phyloP scores from a whole-genome alignment of 2,888 invertebrate genomes.

The Morinoia aosen region DNA sequence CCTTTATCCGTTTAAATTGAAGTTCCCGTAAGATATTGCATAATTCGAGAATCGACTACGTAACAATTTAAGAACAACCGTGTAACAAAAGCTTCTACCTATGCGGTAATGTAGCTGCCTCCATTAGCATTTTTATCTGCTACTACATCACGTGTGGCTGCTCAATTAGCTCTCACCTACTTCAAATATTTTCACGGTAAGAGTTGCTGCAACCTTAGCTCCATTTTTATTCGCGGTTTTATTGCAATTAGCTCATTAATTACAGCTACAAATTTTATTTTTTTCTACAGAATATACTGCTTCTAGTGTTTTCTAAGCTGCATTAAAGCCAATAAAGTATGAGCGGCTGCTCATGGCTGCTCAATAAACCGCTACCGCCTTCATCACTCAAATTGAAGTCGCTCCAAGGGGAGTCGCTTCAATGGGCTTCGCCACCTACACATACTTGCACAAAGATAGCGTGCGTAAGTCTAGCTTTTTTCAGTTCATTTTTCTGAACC shows the following conservation, averaged over 20 bases:
- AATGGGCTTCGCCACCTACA: background rate
- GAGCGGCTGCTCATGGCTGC: background rate
- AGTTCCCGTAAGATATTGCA: no score
- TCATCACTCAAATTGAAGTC: background rate
- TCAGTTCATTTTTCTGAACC: background rate
- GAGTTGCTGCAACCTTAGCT: background rate
- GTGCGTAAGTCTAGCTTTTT: background rate
- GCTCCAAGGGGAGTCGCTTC: background rate
- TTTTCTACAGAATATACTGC: background rate
- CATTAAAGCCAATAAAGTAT: no score
- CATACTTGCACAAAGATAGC: background rate
- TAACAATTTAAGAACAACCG: no score
- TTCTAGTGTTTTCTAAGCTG: no score
- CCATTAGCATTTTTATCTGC: background rate
- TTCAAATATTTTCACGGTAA: background rate
- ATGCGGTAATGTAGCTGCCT: background rate
- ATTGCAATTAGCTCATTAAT: background rate
- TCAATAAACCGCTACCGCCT: background rate
- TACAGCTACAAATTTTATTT: background rate
- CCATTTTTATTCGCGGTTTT: background rate
- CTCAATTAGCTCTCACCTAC: background rate
- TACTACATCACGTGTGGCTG: background rate
- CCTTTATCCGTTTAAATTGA: no score
- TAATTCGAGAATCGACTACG: no score
- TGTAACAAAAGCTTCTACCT: no score